These are phyloP conservation scores for Solenopsis invicta DNA, from an alignment of 1,140 invertebrate genomes.

Conservation along the genomic window DNA sequence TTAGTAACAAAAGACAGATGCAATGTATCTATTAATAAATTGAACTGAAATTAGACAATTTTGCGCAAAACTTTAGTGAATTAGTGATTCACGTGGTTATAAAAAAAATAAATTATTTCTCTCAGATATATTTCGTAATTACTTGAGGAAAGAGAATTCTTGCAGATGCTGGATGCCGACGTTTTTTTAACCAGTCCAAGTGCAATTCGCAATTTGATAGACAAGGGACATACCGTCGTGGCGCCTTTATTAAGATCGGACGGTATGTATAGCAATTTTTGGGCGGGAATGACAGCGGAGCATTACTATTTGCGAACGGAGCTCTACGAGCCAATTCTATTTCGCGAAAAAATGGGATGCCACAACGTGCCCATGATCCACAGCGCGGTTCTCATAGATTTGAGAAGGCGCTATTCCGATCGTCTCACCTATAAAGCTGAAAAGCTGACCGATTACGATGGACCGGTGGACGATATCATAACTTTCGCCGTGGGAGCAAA, in stretches of 20 bases:
- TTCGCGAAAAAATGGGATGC: conserved; percentile 91
- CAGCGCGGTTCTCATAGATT: conserved; percentile 94
- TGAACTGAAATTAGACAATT: no score
- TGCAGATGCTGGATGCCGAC: conserved; percentile 96
- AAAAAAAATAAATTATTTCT: no score
- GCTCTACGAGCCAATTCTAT: conserved; percentile 94
- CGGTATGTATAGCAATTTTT: conserved; percentile 97
- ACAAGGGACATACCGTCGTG: conserved; percentile 89
- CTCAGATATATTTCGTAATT: no score
- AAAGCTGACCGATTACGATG: conserved; percentile 89
- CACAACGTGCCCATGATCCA: conserved; percentile 97
- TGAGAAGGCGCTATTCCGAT: conserved; percentile 89
- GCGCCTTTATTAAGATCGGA: conserved; percentile 96
- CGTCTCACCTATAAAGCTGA: conserved; percentile 92
- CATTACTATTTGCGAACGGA: conserved; percentile 96
- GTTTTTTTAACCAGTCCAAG: conserved; percentile 93
- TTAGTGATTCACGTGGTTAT: no score
- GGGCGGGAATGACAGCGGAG: conserved; percentile 95
- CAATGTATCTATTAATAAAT: no score
- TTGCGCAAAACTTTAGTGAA: no score
- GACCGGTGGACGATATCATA: conserved; percentile 97
- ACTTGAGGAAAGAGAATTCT: conserved; percentile 8
- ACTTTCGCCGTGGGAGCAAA: conserved; percentile 96
- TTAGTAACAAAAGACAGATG: no score
- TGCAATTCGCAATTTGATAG: conserved; percentile 91